Evolutionary conservation across 1,140 invertebrate genomes (phyloP).

Genomic region (Drosophila mayri): DNA sequence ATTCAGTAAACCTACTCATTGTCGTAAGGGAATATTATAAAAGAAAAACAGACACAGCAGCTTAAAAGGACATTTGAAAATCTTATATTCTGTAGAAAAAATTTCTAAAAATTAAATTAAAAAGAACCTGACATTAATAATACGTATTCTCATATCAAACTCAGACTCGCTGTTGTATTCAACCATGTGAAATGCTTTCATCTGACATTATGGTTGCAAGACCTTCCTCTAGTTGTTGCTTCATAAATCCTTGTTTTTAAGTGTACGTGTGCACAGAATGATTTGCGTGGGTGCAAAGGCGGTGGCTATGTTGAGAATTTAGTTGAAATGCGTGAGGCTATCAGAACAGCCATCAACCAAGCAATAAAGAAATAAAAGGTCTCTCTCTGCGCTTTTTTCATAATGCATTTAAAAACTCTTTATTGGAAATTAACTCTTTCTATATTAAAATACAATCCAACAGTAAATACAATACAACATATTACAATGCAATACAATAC

Average conservation of each 20-base stretch:
- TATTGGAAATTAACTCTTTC: conserved; percentile 78
- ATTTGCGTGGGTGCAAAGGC: conserved; percentile 3
- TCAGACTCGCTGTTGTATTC: not conserved
- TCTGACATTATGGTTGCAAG: too few relatives aligned
- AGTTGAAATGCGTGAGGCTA: not conserved
- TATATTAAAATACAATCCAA: conserved; percentile 83
- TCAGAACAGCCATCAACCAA: not conserved
- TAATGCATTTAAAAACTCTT: conserved; percentile 76
- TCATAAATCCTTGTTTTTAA: too few relatives aligned
- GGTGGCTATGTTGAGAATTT: conserved; percentile 7
- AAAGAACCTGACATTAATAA: not conserved
- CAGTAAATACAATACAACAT: conserved; percentile 82
- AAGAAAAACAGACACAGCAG: not conserved
- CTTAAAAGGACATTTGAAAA: not conserved
- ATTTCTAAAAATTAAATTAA: not conserved
- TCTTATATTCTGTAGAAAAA: not conserved
- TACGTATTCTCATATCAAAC: not conserved
- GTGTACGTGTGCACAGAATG: conserved; percentile 15
- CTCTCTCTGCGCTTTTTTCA: conserved; percentile 15
- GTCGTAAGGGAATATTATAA: not conserved
- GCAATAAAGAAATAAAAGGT: conserved; percentile 5
- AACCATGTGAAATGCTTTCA: not conserved
- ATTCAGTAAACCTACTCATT: not conserved
- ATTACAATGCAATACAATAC: conserved; percentile 76
- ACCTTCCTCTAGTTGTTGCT: too few relatives aligned